A percentile compares a stretch with the other conserved stretches of the same genome.
Conservation (phyloP, 2,113 vertebrate species). For the Hystrix cristata region DNA sequence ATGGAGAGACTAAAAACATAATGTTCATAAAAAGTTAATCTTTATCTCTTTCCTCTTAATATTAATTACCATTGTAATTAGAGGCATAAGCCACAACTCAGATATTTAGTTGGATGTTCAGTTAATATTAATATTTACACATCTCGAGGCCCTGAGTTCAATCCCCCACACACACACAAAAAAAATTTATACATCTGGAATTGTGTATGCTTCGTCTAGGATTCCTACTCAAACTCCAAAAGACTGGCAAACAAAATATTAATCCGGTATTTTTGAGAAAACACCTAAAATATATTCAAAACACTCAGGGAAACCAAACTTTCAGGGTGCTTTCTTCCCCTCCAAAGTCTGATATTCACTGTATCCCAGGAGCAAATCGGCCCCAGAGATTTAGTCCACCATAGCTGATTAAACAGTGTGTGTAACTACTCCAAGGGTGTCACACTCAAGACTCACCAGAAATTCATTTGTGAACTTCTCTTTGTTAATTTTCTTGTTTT, state of each 20-base stretch:
- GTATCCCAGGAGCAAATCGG: neutral
- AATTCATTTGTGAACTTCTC: constrained; percentile 87
- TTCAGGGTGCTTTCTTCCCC: neutral
- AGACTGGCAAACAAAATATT: neutral
- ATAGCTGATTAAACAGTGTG: fast-evolving
- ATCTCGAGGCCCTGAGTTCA: neutral
- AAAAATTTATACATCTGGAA: neutral
- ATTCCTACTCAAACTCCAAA: constrained; percentile 10
- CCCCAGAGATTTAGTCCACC: neutral
- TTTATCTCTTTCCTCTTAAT: neutral
- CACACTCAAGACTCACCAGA: constrained; percentile 85
- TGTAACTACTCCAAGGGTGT: neutral
- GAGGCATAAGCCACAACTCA: constrained; percentile 19
- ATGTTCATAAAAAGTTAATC: neutral
- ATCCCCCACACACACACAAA: no score
- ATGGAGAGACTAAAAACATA: neutral
- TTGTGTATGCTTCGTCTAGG: neutral
- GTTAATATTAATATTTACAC: neutral
- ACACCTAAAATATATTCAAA: neutral
- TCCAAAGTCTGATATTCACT: neutral
- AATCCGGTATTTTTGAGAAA: constrained; percentile 10
- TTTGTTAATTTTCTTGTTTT: constrained; percentile 82
- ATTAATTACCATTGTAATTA: neutral
- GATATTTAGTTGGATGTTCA: neutral
- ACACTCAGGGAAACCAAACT: neutral